A percentile compares a stretch with the other conserved stretches of the same genome.
Evolutionary conservation across 2,113 vertebrate genomes (phyloP).

Genomic region (Coreoperca whiteheadi): DNA sequence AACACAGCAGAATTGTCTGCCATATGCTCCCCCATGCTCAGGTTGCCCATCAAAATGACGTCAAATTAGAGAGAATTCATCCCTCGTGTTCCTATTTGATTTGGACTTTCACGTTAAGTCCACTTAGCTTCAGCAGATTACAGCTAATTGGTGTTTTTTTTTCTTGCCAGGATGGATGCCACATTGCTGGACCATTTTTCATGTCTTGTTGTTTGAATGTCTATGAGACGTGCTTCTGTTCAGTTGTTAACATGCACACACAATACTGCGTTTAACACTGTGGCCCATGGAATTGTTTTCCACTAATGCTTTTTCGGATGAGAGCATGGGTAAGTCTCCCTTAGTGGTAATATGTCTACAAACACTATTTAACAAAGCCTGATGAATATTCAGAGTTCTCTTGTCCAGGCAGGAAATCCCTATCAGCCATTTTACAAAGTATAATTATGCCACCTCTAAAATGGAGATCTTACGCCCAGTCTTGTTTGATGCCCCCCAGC

Average conservation of each 20-base stretch:
- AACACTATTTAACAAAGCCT: slow-evolving; percentile 80
- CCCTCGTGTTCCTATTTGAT: slow-evolving; percentile 67
- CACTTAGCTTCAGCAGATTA: slow-evolving; percentile 70
- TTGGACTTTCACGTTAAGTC: slow-evolving; percentile 58
- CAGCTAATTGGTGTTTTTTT: slow-evolving; percentile 58
- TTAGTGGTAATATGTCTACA: slow-evolving; percentile 73
- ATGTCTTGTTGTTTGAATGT: slow-evolving; percentile 44
- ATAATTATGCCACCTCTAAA: slow-evolving; percentile 81
- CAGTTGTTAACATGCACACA: slow-evolving; percentile 20
- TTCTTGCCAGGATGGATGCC: slow-evolving; percentile 39
- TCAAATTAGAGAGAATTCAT: slow-evolving; percentile 62
- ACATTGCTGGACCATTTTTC: slow-evolving; percentile 31
- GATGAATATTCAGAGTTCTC: slow-evolving; percentile 84
- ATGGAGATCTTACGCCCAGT: slow-evolving; percentile 74
- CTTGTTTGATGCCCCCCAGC: slow-evolving; percentile 80
- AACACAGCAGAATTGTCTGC: slow-evolving; percentile 71
- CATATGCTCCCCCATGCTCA: slow-evolving; percentile 79
- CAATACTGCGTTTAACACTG: slow-evolving; percentile 27
- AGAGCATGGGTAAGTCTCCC: slow-evolving; percentile 59
- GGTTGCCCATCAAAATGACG: slow-evolving; percentile 69
- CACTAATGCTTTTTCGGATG: slow-evolving; percentile 43
- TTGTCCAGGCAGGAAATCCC: slow-evolving; percentile 68
- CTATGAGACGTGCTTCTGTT: slow-evolving; percentile 39
- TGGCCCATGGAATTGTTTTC: slow-evolving; percentile 14
- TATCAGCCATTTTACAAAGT: slow-evolving; percentile 80